These are phyloP conservation scores for Trochalopteron elliotii DNA, from an alignment of 2,113 vertebrate genomes.

Conservation along the genomic window DNA sequence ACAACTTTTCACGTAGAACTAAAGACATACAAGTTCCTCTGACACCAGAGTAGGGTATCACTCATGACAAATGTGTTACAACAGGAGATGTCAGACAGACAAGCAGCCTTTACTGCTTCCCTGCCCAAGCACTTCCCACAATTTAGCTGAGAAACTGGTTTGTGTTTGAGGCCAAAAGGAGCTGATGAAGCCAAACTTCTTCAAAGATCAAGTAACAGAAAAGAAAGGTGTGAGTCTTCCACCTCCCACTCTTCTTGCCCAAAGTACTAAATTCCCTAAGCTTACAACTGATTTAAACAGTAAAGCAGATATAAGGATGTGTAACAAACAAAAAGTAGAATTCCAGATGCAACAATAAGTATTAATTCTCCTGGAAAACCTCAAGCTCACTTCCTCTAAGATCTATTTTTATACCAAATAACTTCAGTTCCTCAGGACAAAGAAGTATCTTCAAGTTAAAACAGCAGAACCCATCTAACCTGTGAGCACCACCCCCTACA, in stretches of 20 bases:
- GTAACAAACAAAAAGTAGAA: background rate
- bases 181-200: background rate
- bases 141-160: background rate
- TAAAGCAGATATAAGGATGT: background rate
- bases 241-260: background rate
- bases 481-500: background rate
- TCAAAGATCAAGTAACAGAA: background rate
- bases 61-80: accelerated
- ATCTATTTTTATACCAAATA: background rate
- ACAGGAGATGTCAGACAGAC: background rate
- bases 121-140: background rate
- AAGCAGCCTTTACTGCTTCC: background rate
- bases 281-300: background rate
- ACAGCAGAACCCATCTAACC: background rate
- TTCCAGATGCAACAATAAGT: background rate
- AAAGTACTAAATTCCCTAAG: background rate
- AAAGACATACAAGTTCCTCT: background rate
- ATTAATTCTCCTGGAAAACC: background rate
- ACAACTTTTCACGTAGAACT: background rate
- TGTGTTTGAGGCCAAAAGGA: background rate
- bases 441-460: background rate
- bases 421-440: background rate
- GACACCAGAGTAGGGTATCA: background rate
- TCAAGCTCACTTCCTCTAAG: background rate
- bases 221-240: background rate